Evolutionary conservation across 2,888 invertebrate species (phyloP), one percentile per base, ranked within the genome.

Genomic region (Oconnorella tubifera): DNA sequence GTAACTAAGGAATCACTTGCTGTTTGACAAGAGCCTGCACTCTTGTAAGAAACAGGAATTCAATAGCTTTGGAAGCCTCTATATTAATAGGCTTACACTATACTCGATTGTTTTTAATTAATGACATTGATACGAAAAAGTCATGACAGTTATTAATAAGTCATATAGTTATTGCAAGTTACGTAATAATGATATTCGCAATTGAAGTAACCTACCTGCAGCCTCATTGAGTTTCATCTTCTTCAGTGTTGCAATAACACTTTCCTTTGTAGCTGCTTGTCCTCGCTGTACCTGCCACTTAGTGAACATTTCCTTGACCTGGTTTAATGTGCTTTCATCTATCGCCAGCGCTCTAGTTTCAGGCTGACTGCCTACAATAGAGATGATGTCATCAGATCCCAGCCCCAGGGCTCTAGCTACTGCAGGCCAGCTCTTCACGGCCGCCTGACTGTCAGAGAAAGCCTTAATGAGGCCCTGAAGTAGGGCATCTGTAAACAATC

Each of bases 161-260:
- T n/a, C n/a, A n/a, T n/a, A n/a, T n/a, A n/a, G n/a, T n/a, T n/a
- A n/a, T n/a, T n/a, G n/a, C n/a, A n/a, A n/a, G n/a, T n/a, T n/a
- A n/a, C n/a, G n/a, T n/a, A n/a, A n/a, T n/a, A n/a, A n/a, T n/a
- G n/a, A n/a, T n/a, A n/a, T n/a, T n/a, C n/a, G n/a, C n/a, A n/a
- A n/a, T n/a, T n/a, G n/a, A n/a, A n/a, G 40, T 19, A 51, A 51
- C 49, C 6, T 59, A 59, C 59, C 50, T 2, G 59, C 59, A 50
- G 59, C 59, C 4, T 59, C 59, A 50, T 59, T 59, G 48, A 59
- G 59, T 28, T 59, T 59, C 14, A 59, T 28, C 23, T 59, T 59
- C 49, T 33, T 59, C 19, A 59, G 59, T 1, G 31, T 10, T 1
- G 49, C 59, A 29, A 59, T 49, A 28, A 59, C 49, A 23, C 25